phyloP scores from a whole-genome alignment of 2,113 vertebrate genomes.

The Myrmophylax atrothorax region DNA sequence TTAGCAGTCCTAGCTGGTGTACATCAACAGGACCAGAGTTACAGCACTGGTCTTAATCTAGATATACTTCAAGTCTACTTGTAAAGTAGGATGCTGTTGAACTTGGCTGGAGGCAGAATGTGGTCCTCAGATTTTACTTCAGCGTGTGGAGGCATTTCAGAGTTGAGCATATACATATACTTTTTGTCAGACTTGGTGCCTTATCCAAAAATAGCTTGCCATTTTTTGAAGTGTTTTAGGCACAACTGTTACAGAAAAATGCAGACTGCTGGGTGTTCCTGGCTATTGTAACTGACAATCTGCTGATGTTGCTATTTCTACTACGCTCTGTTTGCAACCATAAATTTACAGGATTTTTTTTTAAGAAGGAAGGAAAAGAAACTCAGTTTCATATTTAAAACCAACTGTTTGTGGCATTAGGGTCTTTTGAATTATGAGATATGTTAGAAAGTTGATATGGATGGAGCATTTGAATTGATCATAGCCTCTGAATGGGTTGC shows the following conservation, averaged over 20 bases:
- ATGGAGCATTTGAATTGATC: not conserved
- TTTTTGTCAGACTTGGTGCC: slow-evolving; percentile 12
- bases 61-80: not conserved
- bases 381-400: not conserved
- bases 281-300: slow-evolving; percentile 30
- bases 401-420: not conserved
- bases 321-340: slow-evolving; percentile 2
- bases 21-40: not conserved
- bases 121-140: not conserved
- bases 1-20: not conserved
- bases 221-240: slow-evolving; percentile 22
- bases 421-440: not conserved
- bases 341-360: not conserved
- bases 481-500: not conserved
- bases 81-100: not conserved
- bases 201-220: slow-evolving; percentile 36
- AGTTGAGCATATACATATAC: not conserved
- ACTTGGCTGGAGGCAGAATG: not conserved
- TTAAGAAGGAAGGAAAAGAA: not conserved
- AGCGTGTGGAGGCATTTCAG: not conserved
- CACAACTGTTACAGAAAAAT: not conserved
- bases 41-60: not conserved
- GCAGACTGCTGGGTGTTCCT: slow-evolving; percentile 21
- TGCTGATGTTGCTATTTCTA: slow-evolving; percentile 49
- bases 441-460: not conserved